These are phyloP conservation scores for Habrosyne pyritoides DNA, from an alignment of 2,888 invertebrate genomes.

Conservation along the genomic window DNA sequence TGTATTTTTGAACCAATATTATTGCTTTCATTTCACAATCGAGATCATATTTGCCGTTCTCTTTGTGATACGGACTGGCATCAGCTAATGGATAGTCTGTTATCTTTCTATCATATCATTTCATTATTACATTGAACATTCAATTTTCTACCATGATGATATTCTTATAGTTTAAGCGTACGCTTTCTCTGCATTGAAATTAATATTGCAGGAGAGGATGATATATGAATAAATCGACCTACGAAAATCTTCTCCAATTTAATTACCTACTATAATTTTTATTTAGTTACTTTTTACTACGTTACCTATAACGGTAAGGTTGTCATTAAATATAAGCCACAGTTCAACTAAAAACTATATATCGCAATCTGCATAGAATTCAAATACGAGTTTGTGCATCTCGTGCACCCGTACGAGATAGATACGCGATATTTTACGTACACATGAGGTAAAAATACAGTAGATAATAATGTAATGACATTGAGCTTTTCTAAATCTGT, in stretches of 20 bases:
- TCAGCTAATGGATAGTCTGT: constrained; percentile 30
- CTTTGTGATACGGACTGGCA: constrained; percentile 31
- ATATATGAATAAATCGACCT: no score
- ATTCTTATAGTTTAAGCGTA: no score
- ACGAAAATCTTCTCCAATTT: no score
- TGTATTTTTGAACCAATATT: constrained; percentile 60
- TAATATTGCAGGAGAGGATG: no score
- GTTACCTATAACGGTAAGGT: no score
- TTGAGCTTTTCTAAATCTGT: constrained; percentile 68
- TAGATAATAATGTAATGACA: constrained; percentile 62
- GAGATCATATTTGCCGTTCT: constrained; percentile 42
- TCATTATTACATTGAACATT: constrained; percentile 16
- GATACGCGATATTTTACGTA: not conserved
- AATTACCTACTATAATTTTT: no score
- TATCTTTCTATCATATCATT: constrained; percentile 19
- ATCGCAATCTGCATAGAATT: no score
- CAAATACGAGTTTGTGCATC: no score
- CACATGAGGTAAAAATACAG: constrained; percentile 50
- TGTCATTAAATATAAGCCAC: no score
- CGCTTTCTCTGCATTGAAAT: no score
- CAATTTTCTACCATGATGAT: not conserved
- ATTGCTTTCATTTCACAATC: constrained; percentile 60
- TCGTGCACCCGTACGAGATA: not conserved
- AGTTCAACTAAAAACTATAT: no score
- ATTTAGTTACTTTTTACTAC: no score